Percentiles rank a stretch among this genome's conserved stretches.
Evolutionary conservation across 2,888 invertebrate genomes (phyloP).

Genomic region (Hofmannophila pseudospretella): DNA sequence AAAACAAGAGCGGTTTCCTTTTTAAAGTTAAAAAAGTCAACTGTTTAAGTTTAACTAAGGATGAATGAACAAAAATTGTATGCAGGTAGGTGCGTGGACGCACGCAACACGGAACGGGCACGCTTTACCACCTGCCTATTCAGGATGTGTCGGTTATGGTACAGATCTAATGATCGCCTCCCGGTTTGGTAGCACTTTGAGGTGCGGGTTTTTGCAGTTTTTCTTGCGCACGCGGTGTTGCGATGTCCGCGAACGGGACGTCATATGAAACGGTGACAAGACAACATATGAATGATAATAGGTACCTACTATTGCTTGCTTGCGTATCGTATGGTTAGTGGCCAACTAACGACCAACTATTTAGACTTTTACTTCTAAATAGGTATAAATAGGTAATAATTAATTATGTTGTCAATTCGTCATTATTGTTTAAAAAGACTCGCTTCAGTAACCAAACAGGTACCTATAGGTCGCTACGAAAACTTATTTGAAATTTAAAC

Average conservation of each 20-base stretch:
- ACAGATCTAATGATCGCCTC: conserved; percentile 71
- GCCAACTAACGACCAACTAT: no score
- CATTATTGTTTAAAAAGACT: no score
- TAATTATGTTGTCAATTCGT: no score
- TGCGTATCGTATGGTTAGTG: no score
- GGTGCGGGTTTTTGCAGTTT: conserved; percentile 57
- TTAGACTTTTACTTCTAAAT: no score
- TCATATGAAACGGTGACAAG: conserved; percentile 65
- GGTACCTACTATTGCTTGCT: no score
- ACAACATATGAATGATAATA: conserved; percentile 34
- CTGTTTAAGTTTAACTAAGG: conserved; percentile 14
- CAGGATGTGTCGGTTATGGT: conserved; percentile 73
- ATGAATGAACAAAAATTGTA: conserved; percentile 62
- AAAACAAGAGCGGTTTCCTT: conserved; percentile 30
- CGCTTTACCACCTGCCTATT: conserved; percentile 69
- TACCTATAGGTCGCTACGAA: no score
- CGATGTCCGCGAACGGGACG: conserved; percentile 58
- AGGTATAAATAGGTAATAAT: no score
- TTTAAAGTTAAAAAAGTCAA: conserved; percentile 28
- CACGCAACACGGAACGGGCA: conserved; percentile 42
- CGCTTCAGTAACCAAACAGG: no score
- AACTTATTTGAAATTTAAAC: no score
- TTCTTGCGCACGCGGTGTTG: conserved; percentile 52
- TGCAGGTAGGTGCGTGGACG: conserved; percentile 20
- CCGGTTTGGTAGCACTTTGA: conserved; percentile 57